Evolutionary conservation across 2,888 invertebrate species (phyloP).

Genomic region (Xylota sylvarum): DNA sequence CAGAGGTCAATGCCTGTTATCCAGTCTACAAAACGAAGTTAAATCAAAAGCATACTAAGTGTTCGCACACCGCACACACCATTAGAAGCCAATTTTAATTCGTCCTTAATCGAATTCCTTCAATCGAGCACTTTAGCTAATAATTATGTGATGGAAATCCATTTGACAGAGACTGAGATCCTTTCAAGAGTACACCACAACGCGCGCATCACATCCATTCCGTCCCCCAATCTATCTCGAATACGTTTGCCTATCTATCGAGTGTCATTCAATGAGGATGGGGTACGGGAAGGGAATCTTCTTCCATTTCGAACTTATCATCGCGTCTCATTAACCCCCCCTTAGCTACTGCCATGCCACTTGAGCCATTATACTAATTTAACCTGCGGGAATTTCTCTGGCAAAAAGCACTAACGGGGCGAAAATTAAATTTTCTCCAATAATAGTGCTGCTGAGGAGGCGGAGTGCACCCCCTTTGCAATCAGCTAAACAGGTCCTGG

Average conservation of each 20-base stretch:
- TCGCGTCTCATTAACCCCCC: not conserved
- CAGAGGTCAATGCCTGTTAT: too few relatives aligned
- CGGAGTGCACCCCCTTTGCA: conserved; percentile 14
- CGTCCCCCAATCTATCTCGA: not conserved
- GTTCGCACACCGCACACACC: conserved; percentile 20
- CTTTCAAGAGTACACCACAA: conserved; percentile 19
- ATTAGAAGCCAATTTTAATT: conserved; percentile 36
- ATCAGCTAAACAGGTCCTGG: conserved; percentile 22
- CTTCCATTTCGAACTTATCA: conserved; percentile 22
- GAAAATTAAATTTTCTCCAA: conserved; percentile 54
- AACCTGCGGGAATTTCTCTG: conserved; percentile 45
- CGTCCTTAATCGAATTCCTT: conserved; percentile 50
- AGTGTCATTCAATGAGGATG: conserved; percentile 35
- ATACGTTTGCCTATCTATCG: conserved; percentile 28
- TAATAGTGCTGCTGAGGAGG: conserved; percentile 5
- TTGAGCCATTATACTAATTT: conserved; percentile 48
- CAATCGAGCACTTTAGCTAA: conserved; percentile 58
- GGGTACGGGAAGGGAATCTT: not conserved
- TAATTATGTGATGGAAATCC: conserved; percentile 43
- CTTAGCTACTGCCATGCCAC: not conserved
- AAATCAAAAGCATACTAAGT: conserved; percentile 19
- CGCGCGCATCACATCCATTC: not conserved
- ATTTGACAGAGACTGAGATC: conserved; percentile 32
- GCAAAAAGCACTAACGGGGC: conserved; percentile 47
- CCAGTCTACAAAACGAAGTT: not conserved